A percentile compares a stretch with the other conserved stretches of the same genome.
Evolutionary conservation across 1,140 invertebrate species (phyloP).

Genomic region (Megalopta genalis): DNA sequence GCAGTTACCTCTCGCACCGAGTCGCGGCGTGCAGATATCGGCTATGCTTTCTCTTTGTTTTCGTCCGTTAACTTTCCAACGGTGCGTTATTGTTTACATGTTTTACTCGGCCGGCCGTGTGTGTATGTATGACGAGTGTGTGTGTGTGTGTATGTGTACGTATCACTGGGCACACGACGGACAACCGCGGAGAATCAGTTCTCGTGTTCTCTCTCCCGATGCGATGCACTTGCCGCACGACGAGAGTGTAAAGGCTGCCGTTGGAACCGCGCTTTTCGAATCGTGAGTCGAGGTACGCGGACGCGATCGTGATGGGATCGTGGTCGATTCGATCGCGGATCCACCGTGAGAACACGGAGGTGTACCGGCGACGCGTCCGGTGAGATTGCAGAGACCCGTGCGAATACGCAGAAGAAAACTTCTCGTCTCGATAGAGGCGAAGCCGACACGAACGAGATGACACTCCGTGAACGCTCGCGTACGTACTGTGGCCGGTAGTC

Average conservation of each 20-base stretch:
- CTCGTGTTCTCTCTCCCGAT: neutral
- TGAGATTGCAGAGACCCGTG: too few relatives aligned
- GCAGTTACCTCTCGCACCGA: neutral
- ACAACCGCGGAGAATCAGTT: neutral
- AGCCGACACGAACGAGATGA: slow-evolving; percentile 56
- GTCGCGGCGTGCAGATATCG: neutral
- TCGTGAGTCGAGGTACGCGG: neutral
- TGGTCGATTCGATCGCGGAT: neutral
- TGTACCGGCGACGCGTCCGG: too few relatives aligned
- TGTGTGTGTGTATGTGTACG: too few relatives aligned
- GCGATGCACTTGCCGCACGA: slow-evolving; percentile 10
- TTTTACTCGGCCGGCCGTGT: slow-evolving; percentile 13
- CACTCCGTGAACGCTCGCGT: slow-evolving; percentile 74
- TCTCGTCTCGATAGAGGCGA: slow-evolving; percentile 21
- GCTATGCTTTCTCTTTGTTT: slow-evolving; percentile 2
- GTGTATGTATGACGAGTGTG: too few relatives aligned
- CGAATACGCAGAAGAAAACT: neutral
- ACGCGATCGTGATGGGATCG: neutral
- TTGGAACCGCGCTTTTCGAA: slow-evolving; percentile 21
- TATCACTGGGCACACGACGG: slow-evolving; percentile 12
- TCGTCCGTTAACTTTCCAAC: neutral
- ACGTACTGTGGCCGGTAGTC: slow-evolving; percentile 76
- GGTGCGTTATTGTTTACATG: slow-evolving; percentile 41
- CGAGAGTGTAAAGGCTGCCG: neutral
- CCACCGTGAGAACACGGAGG: neutral